Evolutionary conservation across 2,113 vertebrate species (phyloP).

Genomic region (Elachura formosa): DNA sequence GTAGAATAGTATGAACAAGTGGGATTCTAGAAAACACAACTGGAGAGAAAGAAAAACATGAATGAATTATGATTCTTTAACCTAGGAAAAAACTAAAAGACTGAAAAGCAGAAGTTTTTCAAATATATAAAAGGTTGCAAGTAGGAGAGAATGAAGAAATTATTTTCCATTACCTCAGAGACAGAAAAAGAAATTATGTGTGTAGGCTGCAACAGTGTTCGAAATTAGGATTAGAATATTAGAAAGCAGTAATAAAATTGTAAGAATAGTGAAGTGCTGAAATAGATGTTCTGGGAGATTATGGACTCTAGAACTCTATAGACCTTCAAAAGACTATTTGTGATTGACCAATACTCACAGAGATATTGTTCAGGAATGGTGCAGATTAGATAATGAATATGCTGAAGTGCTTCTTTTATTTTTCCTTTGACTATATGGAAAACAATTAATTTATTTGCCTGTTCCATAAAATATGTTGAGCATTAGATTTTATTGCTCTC

Average conservation of each 20-base stretch:
- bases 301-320: background rate
- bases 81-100: background rate
- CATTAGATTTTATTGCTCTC: background rate
- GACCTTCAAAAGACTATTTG: background rate
- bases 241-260: background rate
- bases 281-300: background rate
- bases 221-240: background rate
- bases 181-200: background rate
- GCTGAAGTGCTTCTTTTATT: background rate
- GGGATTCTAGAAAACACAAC: background rate
- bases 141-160: background rate
- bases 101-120: background rate
- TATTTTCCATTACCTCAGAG: background rate
- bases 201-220: background rate
- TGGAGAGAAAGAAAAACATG: background rate
- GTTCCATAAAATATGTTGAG: background rate
- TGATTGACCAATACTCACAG: background rate
- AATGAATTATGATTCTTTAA: background rate
- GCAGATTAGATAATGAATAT: background rate
- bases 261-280: background rate
- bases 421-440: background rate
- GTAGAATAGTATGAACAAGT: background rate
- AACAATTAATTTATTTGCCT: background rate
- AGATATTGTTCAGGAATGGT: background rate
- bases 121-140: background rate